A percentile compares a stretch with the other conserved stretches of the same genome.
Conservation (phyloP, 2,888 invertebrate genomes). For the Teleogryllus oceanicus region DNA sequence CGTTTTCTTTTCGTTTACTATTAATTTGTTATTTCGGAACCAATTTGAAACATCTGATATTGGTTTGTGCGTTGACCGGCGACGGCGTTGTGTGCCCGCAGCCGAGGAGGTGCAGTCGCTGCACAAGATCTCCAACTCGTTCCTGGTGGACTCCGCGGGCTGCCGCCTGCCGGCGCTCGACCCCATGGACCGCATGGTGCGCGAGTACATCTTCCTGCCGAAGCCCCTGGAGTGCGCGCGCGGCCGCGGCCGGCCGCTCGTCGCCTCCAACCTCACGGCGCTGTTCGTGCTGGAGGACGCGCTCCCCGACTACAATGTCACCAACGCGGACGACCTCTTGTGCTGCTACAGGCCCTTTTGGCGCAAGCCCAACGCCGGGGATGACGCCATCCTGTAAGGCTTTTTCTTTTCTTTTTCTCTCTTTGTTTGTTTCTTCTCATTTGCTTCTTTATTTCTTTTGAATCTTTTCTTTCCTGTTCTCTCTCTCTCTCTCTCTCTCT, state of each 20-base stretch:
- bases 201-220: conserved; percentile 29
- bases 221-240: conserved; percentile 30
- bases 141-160: conserved; percentile 35
- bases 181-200: conserved; percentile 32
- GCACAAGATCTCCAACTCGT: conserved; percentile 25
- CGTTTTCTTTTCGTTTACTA: too few relatives aligned
- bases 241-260: conserved; percentile 29
- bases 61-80: background rate
- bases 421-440: too few relatives aligned
- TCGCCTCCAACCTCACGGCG: conserved; percentile 48
- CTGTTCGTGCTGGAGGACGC: conserved; percentile 55
- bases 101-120: background rate
- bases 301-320: conserved; percentile 52
- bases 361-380: conserved; percentile 28
- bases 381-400: conserved; percentile 28
- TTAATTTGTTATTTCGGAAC: too few relatives aligned
- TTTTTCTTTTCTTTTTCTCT: too few relatives aligned
- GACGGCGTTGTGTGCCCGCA: too few relatives aligned
- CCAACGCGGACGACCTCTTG: conserved; percentile 48
- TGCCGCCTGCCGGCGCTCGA: conserved; percentile 37
- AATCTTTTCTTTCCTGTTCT: too few relatives aligned
- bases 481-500: too few relatives aligned
- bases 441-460: too few relatives aligned
- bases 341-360: conserved; percentile 36
- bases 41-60: too few relatives aligned